Conservation (phyloP, 2,113 vertebrate genomes). For the Hypocryptadius cinnamomeus region DNA sequence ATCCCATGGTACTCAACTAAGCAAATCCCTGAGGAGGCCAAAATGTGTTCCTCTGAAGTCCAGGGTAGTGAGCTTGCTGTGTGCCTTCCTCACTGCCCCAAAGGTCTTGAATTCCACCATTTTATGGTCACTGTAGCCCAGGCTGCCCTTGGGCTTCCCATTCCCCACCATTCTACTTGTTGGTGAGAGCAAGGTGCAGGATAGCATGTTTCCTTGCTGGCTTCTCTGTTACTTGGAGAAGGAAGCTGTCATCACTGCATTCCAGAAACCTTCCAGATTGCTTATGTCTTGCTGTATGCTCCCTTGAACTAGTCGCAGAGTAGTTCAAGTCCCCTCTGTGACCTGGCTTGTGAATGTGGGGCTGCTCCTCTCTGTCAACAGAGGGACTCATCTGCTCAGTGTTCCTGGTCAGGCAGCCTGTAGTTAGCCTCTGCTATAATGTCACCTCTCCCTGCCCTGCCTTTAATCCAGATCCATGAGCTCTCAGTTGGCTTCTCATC, state of each 20-base stretch:
- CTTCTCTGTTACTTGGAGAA: background rate
- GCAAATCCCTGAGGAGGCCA: background rate
- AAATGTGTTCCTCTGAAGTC: background rate
- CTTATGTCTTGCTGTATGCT: background rate
- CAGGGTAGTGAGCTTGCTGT: background rate
- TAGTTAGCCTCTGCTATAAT: background rate
- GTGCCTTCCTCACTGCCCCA: fast-evolving
- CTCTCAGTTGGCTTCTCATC: background rate
- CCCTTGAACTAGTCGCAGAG: background rate
- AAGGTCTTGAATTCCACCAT: background rate
- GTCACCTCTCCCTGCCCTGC: background rate
- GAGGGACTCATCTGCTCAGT: background rate
- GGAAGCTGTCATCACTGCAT: fast-evolving
- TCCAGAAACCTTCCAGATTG: background rate
- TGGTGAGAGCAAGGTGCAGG: background rate
- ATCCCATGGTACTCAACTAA: background rate
- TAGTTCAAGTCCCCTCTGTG: background rate
- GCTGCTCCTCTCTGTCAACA: background rate
- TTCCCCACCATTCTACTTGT: background rate
- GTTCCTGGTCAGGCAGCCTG: background rate
- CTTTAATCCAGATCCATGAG: background rate
- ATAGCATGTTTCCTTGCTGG: background rate
- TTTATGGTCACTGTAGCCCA: background rate
- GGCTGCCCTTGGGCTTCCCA: background rate
- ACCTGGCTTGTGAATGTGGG: background rate